These are phyloP conservation scores for Micrastur ruficollis DNA, from an alignment of 2,797 vertebrate genomes.

Conservation along the genomic window DNA sequence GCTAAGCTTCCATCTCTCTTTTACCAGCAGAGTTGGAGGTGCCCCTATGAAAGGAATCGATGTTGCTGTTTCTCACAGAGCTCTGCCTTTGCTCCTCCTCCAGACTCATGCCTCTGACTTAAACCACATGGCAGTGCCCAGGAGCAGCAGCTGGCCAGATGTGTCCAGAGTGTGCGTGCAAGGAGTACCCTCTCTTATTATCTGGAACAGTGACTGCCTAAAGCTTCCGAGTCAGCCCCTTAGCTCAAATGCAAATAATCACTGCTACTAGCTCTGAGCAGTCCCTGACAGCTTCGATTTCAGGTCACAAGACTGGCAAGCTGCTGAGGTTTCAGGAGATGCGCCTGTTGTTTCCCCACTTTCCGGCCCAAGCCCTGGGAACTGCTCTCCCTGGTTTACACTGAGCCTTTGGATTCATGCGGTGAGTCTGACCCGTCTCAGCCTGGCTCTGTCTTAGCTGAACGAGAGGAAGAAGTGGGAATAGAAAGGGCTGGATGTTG, in stretches of 20 bases:
- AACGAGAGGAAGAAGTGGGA: not conserved
- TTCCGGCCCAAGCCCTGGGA: not conserved
- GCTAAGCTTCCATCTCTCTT: not conserved
- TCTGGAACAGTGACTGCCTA: not conserved
- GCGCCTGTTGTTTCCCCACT: not conserved
- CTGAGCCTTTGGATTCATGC: not conserved
- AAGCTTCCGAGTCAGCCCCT: not conserved
- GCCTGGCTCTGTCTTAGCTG: not conserved
- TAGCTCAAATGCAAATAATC: not conserved
- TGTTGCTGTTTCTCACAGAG: not conserved
- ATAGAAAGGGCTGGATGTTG: not conserved
- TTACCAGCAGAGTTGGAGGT: not conserved
- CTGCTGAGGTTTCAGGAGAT: not conserved
- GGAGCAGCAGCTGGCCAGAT: slow-evolving; percentile 24
- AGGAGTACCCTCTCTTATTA: not conserved
- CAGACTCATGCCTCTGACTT: not conserved
- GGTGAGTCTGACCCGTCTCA: not conserved
- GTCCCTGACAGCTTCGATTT: not conserved
- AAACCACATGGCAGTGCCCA: not conserved
- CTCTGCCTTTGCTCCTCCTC: not conserved
- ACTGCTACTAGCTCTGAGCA: not conserved
- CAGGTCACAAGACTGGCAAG: not conserved
- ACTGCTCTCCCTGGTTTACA: not conserved
- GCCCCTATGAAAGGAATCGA: not conserved
- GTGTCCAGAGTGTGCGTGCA: not conserved